These are phyloP conservation scores for Lasioglossum pauxillum DNA, from an alignment of 2,888 invertebrate genomes.

Conservation along the genomic window DNA sequence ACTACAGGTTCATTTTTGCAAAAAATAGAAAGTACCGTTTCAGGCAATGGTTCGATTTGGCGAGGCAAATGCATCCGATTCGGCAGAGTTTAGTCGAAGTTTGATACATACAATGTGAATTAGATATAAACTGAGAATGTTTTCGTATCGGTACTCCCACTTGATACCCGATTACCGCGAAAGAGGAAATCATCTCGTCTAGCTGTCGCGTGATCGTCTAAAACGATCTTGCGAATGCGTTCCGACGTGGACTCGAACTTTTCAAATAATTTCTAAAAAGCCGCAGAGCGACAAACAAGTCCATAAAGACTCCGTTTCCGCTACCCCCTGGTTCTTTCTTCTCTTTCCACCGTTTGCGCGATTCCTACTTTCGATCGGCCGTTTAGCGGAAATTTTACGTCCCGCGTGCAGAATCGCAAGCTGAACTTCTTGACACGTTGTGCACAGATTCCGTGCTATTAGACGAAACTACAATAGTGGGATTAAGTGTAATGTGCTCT, in stretches of 20 bases:
- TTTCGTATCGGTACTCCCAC: conserved; percentile 46
- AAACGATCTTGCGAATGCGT: conserved; percentile 67
- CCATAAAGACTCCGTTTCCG: conserved; percentile 76
- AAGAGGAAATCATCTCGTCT: conserved; percentile 61
- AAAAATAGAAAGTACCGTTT: not conserved
- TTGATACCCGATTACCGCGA: conserved; percentile 56
- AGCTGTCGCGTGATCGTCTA: conserved; percentile 63
- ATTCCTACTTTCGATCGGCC: conserved; percentile 54
- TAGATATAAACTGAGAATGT: conserved; percentile 11
- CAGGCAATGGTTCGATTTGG: not conserved
- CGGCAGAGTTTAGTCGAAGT: conserved; percentile 1
- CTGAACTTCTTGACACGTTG: conserved; percentile 24
- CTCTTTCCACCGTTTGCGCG: conserved; percentile 20
- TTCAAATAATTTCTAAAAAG: conserved; percentile 78
- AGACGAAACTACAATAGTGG: not conserved
- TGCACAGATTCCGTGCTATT: not conserved
- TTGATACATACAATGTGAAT: not conserved
- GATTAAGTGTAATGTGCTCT: not conserved
- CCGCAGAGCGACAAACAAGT: conserved; percentile 78
- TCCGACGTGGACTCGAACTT: conserved; percentile 72
- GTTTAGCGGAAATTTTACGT: conserved; percentile 71
- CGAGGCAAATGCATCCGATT: not conserved
- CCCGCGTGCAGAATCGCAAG: conserved; percentile 51
- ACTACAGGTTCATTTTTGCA: not conserved
- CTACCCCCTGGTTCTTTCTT: conserved; percentile 41